phyloP scores from a whole-genome alignment of 2,113 vertebrate species.

The Neolamprologus devosi region DNA sequence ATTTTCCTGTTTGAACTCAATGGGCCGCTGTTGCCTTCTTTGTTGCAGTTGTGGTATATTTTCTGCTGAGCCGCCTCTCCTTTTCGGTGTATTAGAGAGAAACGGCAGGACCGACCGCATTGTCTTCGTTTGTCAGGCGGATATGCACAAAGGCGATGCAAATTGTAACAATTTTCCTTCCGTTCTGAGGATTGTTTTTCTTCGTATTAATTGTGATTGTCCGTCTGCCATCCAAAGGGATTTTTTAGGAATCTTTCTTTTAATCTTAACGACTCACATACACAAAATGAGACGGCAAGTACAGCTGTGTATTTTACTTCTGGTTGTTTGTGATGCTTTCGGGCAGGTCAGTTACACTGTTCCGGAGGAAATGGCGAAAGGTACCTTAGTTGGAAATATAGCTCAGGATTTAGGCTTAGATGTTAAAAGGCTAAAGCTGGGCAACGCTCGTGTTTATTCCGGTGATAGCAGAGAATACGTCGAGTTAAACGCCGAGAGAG shows the following conservation, averaged over 20 bases:
- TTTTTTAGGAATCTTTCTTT: background rate
- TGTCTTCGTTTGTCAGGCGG: background rate
- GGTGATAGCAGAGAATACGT: conserved; percentile 61
- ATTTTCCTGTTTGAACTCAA: background rate
- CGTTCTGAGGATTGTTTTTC: background rate
- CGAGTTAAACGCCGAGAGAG: conserved; percentile 46
- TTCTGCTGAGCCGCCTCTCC: background rate
- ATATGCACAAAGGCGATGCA: background rate
- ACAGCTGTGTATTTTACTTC: conserved; percentile 2
- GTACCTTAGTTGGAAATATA: conserved; percentile 70
- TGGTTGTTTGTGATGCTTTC: background rate
- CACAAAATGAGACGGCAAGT: conserved; percentile 51
- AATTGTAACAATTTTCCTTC: rapidly evolving
- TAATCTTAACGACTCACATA: background rate
- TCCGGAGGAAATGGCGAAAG: conserved; percentile 65
- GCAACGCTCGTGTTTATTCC: conserved; percentile 61
- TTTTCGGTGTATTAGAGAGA: background rate
- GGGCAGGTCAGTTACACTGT: conserved; percentile 55
- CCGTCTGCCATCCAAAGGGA: rapidly evolving
- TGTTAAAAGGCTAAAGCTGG: conserved; percentile 40
- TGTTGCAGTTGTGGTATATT: background rate
- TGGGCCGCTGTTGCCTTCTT: conserved; percentile 37
- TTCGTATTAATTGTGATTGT: background rate
- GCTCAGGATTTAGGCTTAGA: conserved; percentile 63
- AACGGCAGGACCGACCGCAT: background rate